Evolutionary conservation across 2,888 invertebrate genomes (phyloP), one percentile per base, ranked within the genome.

Genomic region (Apodemia zela): DNA sequence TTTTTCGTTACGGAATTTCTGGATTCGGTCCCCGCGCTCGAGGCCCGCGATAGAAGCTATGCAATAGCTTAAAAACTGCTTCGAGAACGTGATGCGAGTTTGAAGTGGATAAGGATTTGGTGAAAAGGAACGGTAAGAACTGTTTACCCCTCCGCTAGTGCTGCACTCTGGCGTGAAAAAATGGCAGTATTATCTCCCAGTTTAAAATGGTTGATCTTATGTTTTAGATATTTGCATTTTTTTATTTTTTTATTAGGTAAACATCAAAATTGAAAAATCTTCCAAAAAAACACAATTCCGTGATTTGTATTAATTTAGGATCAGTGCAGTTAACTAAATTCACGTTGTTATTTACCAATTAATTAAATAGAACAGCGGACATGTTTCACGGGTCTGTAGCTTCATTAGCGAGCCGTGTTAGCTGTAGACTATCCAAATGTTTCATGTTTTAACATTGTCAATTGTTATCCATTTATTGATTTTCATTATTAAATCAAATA

Each of bases 341-440:
- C 8, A 47, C 45, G 17, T 17, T 47, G 17, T 8, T 47, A 47
- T 47, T 29, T 57, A 25, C 25, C 54, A 54, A 25, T 25, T 29
- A 57, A 57, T 57, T 57, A 57, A 57, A 57, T 29, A 29, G 54
- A n/a, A 57, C n/a, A 57, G 25, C 21, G 21, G 25, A 8, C 54
- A 57, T n/a, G 54, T 57, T 57, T 57, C 54, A 25, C 54, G 54
- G 29, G 18, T 29, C 54, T 25, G 54, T 29, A 25, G 54, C 25
- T 57, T 57, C 54, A 57, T 57, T 57, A 57, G 54, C 54, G 15
- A 57, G 54, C 54, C 25, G 54, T 25, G 54, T 54, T 25, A 57
- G 54, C 25, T 25, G 54, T 18, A 29, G 13, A 15, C 54, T 54
- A 11, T 25, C 54, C 54, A 54, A 54, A 54, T 21, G 54, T 54